Conservation (phyloP, 64 coral and sea anemone genomes). For the Actinia equina region DNA sequence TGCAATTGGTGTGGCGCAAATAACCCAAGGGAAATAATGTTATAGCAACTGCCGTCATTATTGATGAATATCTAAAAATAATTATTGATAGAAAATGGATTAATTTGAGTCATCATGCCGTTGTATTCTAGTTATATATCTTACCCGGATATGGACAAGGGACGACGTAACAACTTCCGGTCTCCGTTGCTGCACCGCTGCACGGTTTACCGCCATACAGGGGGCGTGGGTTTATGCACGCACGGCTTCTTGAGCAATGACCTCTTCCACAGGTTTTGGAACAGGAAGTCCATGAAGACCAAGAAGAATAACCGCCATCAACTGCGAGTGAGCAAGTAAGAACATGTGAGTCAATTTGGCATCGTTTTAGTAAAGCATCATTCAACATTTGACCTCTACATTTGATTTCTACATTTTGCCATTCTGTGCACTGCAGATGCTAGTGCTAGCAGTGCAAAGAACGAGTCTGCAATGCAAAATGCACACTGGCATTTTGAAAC, state of each 20-base stretch:
- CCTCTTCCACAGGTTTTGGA: slow-evolving; percentile 8
- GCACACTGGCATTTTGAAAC: too few species aligned
- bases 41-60: too few species aligned
- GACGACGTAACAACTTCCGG: background rate
- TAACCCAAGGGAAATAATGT: too few species aligned
- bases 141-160: background rate
- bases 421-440: too few species aligned
- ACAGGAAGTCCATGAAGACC: background rate
- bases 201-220: background rate
- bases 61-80: too few species aligned
- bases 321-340: background rate
- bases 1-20: too few species aligned
- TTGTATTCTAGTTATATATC: background rate
- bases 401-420: too few species aligned
- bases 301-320: background rate
- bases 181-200: background rate
- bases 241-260: background rate
- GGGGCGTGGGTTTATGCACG: background rate
- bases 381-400: too few species aligned
- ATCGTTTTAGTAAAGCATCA: too few species aligned
- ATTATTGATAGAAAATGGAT: too few species aligned
- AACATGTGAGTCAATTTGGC: background rate
- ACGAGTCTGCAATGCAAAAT: too few species aligned
- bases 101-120: background rate
- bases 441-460: too few species aligned